Conservation (phyloP, 2,113 vertebrate genomes). For the Lagopus muta region DNA sequence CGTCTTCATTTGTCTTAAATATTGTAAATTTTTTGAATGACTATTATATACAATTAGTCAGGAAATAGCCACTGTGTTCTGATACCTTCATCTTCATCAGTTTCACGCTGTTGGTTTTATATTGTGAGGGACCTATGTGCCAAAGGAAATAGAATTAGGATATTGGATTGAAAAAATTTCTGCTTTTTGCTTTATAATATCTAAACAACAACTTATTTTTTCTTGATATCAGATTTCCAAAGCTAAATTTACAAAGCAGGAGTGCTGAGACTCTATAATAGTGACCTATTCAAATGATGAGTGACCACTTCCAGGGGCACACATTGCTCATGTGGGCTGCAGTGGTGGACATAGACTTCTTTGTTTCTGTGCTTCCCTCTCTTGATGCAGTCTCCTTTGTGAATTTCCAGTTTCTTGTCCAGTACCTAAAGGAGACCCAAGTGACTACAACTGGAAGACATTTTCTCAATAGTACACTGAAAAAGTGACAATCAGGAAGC, state of each 20-base stretch:
- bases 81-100: background rate
- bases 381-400: accelerated
- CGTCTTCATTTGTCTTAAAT: background rate
- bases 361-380: background rate
- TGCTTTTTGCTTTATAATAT: background rate
- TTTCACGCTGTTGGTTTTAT: background rate
- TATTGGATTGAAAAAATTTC: background rate
- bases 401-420: background rate
- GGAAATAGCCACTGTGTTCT: background rate
- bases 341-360: accelerated
- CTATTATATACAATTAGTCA: background rate
- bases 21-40: background rate
- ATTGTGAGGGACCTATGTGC: background rate
- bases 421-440: background rate
- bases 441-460: background rate
- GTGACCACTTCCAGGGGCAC: background rate
- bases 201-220: background rate
- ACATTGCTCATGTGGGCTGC: accelerated
- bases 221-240: background rate
- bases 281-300: accelerated
- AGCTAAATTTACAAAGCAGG: background rate
- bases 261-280: background rate
- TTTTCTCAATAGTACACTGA: background rate
- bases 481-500: background rate
- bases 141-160: background rate